Evolutionary conservation across 2,888 invertebrate genomes (phyloP), one percentile per base, ranked within the genome.

Genomic region (Schrankia costaestrigalis): DNA sequence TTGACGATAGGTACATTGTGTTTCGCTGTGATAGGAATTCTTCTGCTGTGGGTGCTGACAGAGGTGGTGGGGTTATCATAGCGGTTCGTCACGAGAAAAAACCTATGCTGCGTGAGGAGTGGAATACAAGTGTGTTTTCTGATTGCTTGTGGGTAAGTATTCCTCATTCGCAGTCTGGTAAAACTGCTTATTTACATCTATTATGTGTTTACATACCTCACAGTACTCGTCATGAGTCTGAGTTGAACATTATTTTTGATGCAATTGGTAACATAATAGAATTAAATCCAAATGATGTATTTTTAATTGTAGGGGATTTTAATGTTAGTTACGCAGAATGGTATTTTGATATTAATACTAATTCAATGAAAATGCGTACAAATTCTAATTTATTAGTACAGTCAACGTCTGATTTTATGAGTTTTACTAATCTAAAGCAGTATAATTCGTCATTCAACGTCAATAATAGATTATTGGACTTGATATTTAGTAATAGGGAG

Each of bases 391-490:
- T 10, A 8, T 11, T 17, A 3, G 24, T 17, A n/a, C 31, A 31
- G 18, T 2, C 24, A 21, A 26, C 26, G 8, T 7, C 26, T 2
- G 26, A 26, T 26, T 21, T 26, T 17, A 28, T 33, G 27, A 33
- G 22, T 23, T n/a, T 33, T 15, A 11, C 22, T 1, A 22, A 11
- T 9, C 8, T 33, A 11, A 27, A 27, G 11, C 33, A 23, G 12
- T 27, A 4, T 17, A 33, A 33, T 27, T 33, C 27, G 11, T 27
- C 27, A 4, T 27, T 18, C 5, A 33, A 33, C 23, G 4, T 9
- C 4, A 33, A 33, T 14, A 22, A 22, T n/a, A 10, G 22, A 22
- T 23, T 33, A 11, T 27, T 22, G n/a, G 33, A 33, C 18, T 12
- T 33, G 17, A 33, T 27, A 23, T 33, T 33, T 8, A 17, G 33